These are phyloP conservation scores for Meriones psammophilus DNA, from an alignment of 2,797 vertebrate species.

Conservation along the genomic window DNA sequence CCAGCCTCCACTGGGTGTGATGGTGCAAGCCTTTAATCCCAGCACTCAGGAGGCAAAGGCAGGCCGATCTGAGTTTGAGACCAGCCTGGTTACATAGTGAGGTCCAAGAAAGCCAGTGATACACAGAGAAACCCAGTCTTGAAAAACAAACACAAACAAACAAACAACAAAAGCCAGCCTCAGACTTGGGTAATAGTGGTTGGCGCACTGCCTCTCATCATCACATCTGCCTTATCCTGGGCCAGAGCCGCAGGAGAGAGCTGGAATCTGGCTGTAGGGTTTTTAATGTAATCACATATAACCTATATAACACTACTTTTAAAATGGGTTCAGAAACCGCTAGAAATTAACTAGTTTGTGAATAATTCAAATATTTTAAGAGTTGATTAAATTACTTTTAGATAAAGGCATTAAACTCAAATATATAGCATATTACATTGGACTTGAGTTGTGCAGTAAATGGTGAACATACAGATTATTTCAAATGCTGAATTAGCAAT, in stretches of 20 bases:
- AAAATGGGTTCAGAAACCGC: slow-evolving; percentile 27
- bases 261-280: neutral
- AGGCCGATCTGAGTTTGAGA: neutral
- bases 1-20: neutral
- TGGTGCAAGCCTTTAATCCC: neutral
- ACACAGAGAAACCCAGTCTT: neutral
- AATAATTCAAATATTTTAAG: neutral
- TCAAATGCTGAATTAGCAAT: slow-evolving; percentile 52
- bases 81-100: neutral
- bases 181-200: neutral
- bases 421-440: slow-evolving; percentile 23
- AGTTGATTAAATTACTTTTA: slow-evolving; percentile 44
- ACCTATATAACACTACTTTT: neutral
- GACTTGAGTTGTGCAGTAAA: slow-evolving; percentile 35
- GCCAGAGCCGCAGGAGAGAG: slow-evolving; percentile 6
- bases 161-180: neutral
- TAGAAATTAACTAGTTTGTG: slow-evolving; percentile 36
- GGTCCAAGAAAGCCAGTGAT: neutral
- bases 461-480: slow-evolving; percentile 16
- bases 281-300: neutral
- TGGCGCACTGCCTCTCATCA: neutral
- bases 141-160: neutral
- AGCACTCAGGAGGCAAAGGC: neutral
- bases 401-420: slow-evolving; percentile 46
- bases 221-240: neutral